These are phyloP conservation scores for Panorpa germanica DNA, from an alignment of 2,888 invertebrate species.

Conservation along the genomic window DNA sequence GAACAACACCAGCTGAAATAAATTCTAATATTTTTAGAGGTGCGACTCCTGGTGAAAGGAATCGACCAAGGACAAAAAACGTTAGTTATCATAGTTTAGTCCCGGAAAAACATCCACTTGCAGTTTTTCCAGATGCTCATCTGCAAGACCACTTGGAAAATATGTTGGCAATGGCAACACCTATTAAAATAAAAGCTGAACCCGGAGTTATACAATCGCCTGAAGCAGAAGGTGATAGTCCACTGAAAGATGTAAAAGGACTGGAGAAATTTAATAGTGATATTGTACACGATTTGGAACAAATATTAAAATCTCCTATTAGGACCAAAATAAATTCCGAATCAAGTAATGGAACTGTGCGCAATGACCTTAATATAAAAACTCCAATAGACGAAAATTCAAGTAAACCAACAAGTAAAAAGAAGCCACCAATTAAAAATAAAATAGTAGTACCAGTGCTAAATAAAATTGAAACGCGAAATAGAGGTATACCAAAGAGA, in stretches of 20 bases:
- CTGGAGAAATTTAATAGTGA: conserved; percentile 21
- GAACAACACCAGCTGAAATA: conserved; percentile 27
- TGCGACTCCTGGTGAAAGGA: conserved; percentile 23
- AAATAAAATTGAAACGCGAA: too few relatives aligned
- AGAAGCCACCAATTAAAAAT: too few relatives aligned
- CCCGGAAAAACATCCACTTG: conserved; percentile 28
- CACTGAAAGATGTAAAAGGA: conserved; percentile 16
- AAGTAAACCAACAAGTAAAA: too few relatives aligned
- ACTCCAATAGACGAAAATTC: too few relatives aligned
- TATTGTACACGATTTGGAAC: conserved; percentile 23
- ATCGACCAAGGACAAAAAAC: conserved; percentile 41
- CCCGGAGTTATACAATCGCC: conserved; percentile 13
- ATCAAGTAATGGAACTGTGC: conserved; percentile 16
- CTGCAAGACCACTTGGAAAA: conserved; percentile 17
- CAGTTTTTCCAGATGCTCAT: conserved; percentile 26
- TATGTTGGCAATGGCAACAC: conserved; percentile 14
- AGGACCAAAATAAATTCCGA: conserved; percentile 4
- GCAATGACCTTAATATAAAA: conserved; percentile 17
- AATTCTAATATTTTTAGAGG: not conserved
- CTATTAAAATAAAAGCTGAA: conserved; percentile 12
- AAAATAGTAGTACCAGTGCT: too few relatives aligned
- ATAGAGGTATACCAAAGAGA: too few relatives aligned
- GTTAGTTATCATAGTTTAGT: conserved; percentile 38
- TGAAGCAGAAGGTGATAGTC: conserved; percentile 9
- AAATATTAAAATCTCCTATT: conserved; percentile 16